Base-by-base conservation (phyloP, 2,797 vertebrate species). In the Galaxias olidus region DNA sequence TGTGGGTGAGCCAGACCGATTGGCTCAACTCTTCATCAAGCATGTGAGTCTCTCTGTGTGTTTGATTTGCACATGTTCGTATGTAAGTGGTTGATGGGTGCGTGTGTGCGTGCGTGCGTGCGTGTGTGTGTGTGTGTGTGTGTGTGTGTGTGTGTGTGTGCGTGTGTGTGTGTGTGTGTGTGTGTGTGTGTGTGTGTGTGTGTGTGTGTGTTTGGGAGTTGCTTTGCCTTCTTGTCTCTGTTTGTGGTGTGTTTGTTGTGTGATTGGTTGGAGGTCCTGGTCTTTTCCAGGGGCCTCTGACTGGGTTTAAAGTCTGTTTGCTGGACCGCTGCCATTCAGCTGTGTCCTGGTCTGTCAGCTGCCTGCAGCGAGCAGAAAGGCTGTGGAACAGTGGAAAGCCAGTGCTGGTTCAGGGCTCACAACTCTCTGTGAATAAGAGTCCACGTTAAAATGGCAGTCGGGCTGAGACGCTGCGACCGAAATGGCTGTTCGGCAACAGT, bases 1-100 rank as follows among this genome's bases (percentile, higher is more conserved):
- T 91, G 94, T 97, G 88, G 90, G 88, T 79, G 95, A 97, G 85
- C 97, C 97, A 42, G 96, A 98, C 87, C 94, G 93, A 74, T 87
- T 98, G 67, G 94, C 95, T 66, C 90, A 93, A 68, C 92, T 98
- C 78, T 98, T 98, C 89, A 96, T 98, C 83, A 98, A 96, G 84
- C 94, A 98, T 52, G 97, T 98, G 90, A 95, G 95, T 88, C 17
- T 40, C 56, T 42, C n/a, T 51, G 48, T 14, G 10, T 10, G 7
- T 11, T 10, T 4, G 10, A 10, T 41, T n/a, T 6, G 8, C 17
- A 48, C 59, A 30, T 46, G 14, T 12, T 10, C 59, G 30, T 6
- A 30, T 6, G 6, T 6, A 6, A 30, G 6, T 30, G 30, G 30
- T 30, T 41, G 9, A 57, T 44, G 59, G 70, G 55, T 41, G 65